Conservation (phyloP, 2,888 invertebrate species). For the Mythimna albipuncta region DNA sequence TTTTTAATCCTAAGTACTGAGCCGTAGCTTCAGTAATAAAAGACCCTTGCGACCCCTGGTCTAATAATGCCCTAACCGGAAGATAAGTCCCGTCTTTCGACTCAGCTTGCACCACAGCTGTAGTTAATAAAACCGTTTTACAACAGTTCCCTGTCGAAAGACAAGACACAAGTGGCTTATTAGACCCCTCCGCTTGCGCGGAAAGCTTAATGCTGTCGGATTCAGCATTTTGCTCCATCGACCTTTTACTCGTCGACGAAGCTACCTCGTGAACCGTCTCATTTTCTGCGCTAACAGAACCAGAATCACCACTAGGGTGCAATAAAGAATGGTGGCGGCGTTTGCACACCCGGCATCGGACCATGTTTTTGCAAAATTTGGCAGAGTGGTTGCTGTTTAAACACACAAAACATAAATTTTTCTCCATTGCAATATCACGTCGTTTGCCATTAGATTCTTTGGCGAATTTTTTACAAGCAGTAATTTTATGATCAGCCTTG, state of each 20-base stretch:
- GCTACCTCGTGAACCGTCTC: neutral
- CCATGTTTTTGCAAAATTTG: constrained; percentile 1
- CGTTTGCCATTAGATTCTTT: neutral
- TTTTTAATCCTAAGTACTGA: neutral
- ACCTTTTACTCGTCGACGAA: too few relatives aligned
- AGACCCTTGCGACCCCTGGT: constrained; percentile 1
- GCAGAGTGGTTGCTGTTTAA: constrained; percentile 4
- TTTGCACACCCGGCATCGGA: neutral
- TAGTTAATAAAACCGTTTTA: constrained; percentile 31
- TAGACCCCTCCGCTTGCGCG: neutral
- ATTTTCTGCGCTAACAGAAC: neutral
- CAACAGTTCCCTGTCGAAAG: constrained; percentile 4
- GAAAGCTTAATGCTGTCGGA: too few relatives aligned
- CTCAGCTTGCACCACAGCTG: constrained; percentile 30
- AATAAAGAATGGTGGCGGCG: constrained; percentile 1
- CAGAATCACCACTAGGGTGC: neutral
- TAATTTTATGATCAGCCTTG: neutral
- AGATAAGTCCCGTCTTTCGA: constrained; percentile 33
- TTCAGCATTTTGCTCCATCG: too few relatives aligned
- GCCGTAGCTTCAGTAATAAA: neutral
- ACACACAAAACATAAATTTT: constrained; percentile 3
- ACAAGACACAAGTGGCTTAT: constrained; percentile 1
- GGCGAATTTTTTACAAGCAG: neutral
- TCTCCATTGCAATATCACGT: neutral
- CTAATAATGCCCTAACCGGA: neutral